Evolutionary conservation across 2,797 vertebrate genomes (phyloP), one percentile per base, ranked within the genome.

Genomic region (Sorex maritimensis): DNA sequence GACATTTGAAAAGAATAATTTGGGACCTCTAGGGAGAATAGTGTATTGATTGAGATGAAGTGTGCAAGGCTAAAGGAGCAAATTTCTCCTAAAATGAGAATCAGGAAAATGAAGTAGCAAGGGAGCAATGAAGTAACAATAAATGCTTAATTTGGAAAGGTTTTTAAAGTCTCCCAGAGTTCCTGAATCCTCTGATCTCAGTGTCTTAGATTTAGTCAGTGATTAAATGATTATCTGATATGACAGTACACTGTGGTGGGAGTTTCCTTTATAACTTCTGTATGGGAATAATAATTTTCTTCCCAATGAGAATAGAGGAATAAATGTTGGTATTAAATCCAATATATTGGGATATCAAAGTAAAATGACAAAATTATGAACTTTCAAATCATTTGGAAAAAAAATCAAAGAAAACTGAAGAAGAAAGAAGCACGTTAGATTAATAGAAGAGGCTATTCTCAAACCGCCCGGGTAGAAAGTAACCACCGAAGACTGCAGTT

Each of bases 1-100:
- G 92, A 95, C 92, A 96, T 96, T 92, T 96, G 96, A 91, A 96
- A 95, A 94, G 93, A 96, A 94, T 95, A 97, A 96, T 97, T 92
- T 92, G 77, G 41, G 52, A 81, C 83, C 95, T 96, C 91, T 78
- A 82, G 94, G 91, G 96, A 95, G 82, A 94, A 92, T 41, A 86
- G 49, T 0, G 14, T 94, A 95, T 97, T 97, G 96, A 95, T 95
- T 94, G 91, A 96, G 94, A 96, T 89, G 94, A 95, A 97, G 67
- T 87, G 65, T 94, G 74, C 26, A 91, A 91, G 73, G 80, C 94
- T 82, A 96, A 92, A 94, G 92, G 69, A 93, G 67, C 17, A 94
- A 88, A 93, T 95, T 95, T 95, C 86, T 96, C 83, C 80, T 85
- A 92, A 96, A 97, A 95, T 93, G 80, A 92, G 83, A 94, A 69